Percentiles rank a stretch among this genome's conserved stretches.
phyloP scores from a whole-genome alignment of 2,888 invertebrate species.

The Torymus texanus region DNA sequence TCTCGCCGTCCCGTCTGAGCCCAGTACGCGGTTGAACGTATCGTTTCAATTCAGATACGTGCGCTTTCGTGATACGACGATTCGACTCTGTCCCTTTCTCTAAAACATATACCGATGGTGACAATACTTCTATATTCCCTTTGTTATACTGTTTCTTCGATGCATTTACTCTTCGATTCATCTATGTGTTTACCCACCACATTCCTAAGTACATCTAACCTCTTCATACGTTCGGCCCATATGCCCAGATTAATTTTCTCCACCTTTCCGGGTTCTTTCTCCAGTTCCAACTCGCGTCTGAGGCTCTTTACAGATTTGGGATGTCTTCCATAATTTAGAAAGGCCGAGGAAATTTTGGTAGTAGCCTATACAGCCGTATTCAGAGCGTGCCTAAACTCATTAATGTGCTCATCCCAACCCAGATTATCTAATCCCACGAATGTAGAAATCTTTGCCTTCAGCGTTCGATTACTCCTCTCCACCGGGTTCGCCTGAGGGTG shows the following conservation, averaged over 20 bases:
- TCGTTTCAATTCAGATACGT: no score
- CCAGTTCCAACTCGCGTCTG: neutral
- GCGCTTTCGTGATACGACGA: no score
- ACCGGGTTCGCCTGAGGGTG: neutral
- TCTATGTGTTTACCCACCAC: no score
- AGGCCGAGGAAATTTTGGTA: neutral
- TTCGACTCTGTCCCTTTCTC: no score
- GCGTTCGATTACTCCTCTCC: neutral
- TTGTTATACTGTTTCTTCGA: no score
- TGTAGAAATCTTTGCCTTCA: conserved; percentile 27
- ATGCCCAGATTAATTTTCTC: neutral
- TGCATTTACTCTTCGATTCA: no score
- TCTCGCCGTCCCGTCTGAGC: no score
- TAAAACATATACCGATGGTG: no score
- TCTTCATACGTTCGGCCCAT: neutral
- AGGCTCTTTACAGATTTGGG: conserved; percentile 21
- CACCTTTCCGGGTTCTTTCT: no score
- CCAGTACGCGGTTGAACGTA: no score
- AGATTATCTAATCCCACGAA: conserved; percentile 16
- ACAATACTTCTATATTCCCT: no score
- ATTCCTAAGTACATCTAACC: neutral
- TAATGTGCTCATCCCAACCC: conserved; percentile 13
- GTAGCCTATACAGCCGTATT: conserved; percentile 11
- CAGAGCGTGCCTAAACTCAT: conserved; percentile 8
- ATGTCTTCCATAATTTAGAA: conserved; percentile 25